Evolutionary conservation across 2,797 vertebrate genomes (phyloP).

Genomic region (Macropodus opercularis): DNA sequence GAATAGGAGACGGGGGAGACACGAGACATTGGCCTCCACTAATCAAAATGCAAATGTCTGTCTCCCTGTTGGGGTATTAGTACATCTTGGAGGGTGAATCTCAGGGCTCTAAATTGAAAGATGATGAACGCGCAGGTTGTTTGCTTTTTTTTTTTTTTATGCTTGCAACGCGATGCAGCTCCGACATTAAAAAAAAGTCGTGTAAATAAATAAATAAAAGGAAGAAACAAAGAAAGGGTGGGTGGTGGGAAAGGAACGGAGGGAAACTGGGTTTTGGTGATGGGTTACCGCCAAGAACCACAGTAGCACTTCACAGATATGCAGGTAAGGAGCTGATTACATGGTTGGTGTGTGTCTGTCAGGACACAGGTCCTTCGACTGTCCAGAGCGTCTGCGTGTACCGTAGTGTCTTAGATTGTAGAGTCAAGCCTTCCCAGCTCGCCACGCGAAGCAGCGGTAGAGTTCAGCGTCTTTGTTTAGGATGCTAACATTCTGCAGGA

Average conservation of each 20-base stretch:
- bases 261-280: slow-evolving; percentile 25
- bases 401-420: slow-evolving; percentile 11
- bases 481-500: neutral
- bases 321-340: slow-evolving; percentile 54
- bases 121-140: slow-evolving; percentile 72
- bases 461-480: neutral
- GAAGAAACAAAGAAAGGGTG: slow-evolving; percentile 6
- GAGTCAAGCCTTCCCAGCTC: no score
- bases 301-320: slow-evolving; percentile 19
- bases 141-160: no score
- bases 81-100: slow-evolving; percentile 67
- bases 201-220: slow-evolving; percentile 51
- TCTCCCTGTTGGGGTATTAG: slow-evolving; percentile 68
- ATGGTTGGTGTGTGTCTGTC: slow-evolving; percentile 53
- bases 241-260: slow-evolving; percentile 11
- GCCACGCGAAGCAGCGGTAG: neutral
- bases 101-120: slow-evolving; percentile 72
- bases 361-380: slow-evolving; percentile 42
- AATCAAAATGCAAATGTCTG: slow-evolving; percentile 81
- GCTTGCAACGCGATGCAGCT: slow-evolving; percentile 37
- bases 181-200: slow-evolving; percentile 68
- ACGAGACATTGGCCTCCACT: slow-evolving; percentile 41
- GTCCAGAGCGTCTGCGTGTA: slow-evolving; percentile 26
- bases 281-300: slow-evolving; percentile 15
- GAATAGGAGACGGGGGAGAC: slow-evolving; percentile 51